Conservation (phyloP, 2,113 vertebrate genomes). For the Sciurus niger region DNA sequence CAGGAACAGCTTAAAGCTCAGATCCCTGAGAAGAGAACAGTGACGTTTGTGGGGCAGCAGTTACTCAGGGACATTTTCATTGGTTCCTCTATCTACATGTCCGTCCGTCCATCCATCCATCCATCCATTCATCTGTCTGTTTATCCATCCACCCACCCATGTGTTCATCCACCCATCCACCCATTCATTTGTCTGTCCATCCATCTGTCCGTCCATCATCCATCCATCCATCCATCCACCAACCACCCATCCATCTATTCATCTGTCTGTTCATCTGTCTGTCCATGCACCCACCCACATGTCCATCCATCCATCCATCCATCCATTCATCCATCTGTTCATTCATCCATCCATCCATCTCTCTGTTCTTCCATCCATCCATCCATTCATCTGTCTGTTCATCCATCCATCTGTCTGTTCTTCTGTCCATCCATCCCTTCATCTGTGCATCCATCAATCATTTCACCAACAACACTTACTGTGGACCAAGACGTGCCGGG, state of each 20-base stretch:
- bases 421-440: no score
- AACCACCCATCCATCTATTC: no score
- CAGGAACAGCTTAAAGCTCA: neutral
- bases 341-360: neutral
- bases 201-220: neutral
- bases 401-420: no score
- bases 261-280: neutral
- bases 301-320: neutral
- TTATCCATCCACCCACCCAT: neutral
- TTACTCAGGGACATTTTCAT: no score
- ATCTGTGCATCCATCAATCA: neutral
- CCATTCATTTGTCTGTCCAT: neutral
- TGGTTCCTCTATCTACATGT: neutral
- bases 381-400: neutral
- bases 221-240: neutral
- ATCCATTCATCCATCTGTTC: no score
- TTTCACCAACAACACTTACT: neutral
- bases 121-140: neutral
- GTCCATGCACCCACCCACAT: neutral
- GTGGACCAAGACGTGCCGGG: no score
- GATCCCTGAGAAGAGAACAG: neutral
- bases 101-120: neutral
- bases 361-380: no score
- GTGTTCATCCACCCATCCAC: neutral
- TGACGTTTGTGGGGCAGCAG: neutral